These are phyloP conservation scores for Belonocnema kinseyi DNA, from an alignment of 1,140 invertebrate genomes.

Conservation along the genomic window DNA sequence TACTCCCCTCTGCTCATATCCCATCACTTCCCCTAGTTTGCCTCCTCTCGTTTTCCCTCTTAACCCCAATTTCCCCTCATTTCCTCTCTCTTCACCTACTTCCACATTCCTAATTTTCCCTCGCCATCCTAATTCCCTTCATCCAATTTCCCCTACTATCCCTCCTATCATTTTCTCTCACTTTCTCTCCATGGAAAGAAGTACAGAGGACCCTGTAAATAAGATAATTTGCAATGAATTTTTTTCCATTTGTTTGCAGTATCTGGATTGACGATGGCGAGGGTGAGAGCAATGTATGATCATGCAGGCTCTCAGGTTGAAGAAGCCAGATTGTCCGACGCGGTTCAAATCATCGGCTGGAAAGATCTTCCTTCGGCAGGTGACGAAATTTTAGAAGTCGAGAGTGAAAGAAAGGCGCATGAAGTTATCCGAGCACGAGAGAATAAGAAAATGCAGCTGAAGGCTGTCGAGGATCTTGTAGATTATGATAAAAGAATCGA, in stretches of 20 bases:
- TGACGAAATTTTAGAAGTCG: slow-evolving; percentile 90
- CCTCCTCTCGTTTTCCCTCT: too few species aligned
- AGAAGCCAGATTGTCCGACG: slow-evolving; percentile 85
- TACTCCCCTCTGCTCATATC: too few species aligned
- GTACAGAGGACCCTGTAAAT: too few species aligned
- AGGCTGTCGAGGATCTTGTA: slow-evolving; percentile 77
- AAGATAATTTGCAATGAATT: background rate
- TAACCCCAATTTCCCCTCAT: too few species aligned
- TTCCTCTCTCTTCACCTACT: too few species aligned
- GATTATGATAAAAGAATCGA: slow-evolving; percentile 82
- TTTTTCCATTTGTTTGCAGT: slow-evolving; percentile 72
- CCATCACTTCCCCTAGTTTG: too few species aligned
- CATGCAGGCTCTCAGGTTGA: slow-evolving; percentile 83
- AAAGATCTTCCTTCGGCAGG: slow-evolving; percentile 90
- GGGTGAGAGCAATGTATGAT: slow-evolving; percentile 91
- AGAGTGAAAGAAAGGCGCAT: slow-evolving; percentile 83
- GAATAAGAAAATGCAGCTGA: slow-evolving; percentile 78
- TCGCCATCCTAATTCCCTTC: too few species aligned
- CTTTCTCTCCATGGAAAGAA: too few species aligned
- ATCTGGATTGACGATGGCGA: slow-evolving; percentile 88
- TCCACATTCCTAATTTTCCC: too few species aligned
- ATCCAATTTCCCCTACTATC: too few species aligned
- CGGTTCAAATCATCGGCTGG: slow-evolving; percentile 94
- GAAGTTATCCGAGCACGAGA: slow-evolving; percentile 81
- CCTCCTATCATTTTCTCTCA: too few species aligned